Conservation (phyloP, 2,113 vertebrate species). For the Potamarius usumacintae region DNA sequence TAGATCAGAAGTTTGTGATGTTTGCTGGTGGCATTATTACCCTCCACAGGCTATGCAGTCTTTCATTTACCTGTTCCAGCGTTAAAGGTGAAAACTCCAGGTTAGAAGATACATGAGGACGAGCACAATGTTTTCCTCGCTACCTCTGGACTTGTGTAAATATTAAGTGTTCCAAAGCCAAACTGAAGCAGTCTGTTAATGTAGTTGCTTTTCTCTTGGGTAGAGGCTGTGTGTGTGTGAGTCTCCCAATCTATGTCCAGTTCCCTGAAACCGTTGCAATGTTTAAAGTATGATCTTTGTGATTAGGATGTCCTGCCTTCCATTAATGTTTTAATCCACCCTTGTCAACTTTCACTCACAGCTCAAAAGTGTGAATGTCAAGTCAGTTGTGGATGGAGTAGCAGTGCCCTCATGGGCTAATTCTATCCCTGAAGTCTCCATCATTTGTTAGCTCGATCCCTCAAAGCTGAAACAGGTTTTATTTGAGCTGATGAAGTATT, state of each 20-base stretch:
- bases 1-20: not conserved
- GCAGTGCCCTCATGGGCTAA: not conserved
- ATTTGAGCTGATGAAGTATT: not conserved
- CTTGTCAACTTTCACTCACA: not conserved
- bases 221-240: not conserved
- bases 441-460: not conserved
- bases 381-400: not conserved
- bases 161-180: constrained; percentile 45
- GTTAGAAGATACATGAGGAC: constrained; percentile 25
- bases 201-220: constrained; percentile 17
- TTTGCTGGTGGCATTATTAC: constrained; percentile 10
- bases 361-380: not conserved
- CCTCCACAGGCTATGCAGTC: constrained; percentile 24
- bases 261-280: not conserved
- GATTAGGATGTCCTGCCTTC: not conserved
- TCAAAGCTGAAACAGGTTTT: not conserved
- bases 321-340: constrained; percentile 1
- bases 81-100: not conserved
- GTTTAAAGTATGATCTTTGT: not conserved
- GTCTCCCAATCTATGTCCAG: not conserved
- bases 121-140: constrained; percentile 45
- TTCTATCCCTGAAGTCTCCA: not conserved
- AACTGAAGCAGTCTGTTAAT: constrained; percentile 11
- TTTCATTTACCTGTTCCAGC: not conserved
- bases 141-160: constrained; percentile 47